A percentile compares a stretch with the other conserved stretches of the same genome.
Evolutionary conservation across 2,797 vertebrate species (phyloP).

Genomic region (Pantherophis alleghaniensis): DNA sequence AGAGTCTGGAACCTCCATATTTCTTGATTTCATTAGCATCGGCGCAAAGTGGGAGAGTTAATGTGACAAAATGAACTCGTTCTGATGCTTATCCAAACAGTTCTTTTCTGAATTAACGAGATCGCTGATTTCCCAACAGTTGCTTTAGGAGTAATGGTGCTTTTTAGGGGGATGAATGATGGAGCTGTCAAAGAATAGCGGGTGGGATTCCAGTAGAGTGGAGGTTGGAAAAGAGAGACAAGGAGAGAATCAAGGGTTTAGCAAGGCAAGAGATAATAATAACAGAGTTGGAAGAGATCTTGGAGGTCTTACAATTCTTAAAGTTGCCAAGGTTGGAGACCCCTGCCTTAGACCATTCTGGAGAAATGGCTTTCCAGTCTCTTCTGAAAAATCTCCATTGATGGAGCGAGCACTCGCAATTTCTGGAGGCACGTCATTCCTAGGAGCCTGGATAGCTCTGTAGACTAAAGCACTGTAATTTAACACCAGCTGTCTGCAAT

Average conservation of each 20-base stretch:
- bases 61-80: conserved; percentile 36
- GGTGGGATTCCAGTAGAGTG: not conserved
- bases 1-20: conserved; percentile 69
- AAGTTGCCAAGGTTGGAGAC: too few species aligned
- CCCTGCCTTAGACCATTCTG: not conserved
- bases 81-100: conserved; percentile 1
- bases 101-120: conserved; percentile 44
- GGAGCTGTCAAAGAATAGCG: too few species aligned
- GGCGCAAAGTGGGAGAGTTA: conserved; percentile 34
- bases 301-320: not conserved
- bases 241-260: not conserved
- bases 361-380: not conserved
- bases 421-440: not conserved
- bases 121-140: conserved; percentile 44
- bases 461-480: too few species aligned
- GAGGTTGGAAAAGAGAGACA: not conserved
- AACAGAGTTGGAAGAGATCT: not conserved
- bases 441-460: too few species aligned
- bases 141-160: conserved; percentile 10
- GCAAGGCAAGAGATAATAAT: not conserved
- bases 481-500: too few species aligned
- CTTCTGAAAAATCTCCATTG: not conserved
- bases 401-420: not conserved
- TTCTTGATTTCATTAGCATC: conserved; percentile 70
- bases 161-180: not conserved